These are phyloP conservation scores for Ia io DNA, from an alignment of 2,113 vertebrate genomes.

Conservation along the genomic window DNA sequence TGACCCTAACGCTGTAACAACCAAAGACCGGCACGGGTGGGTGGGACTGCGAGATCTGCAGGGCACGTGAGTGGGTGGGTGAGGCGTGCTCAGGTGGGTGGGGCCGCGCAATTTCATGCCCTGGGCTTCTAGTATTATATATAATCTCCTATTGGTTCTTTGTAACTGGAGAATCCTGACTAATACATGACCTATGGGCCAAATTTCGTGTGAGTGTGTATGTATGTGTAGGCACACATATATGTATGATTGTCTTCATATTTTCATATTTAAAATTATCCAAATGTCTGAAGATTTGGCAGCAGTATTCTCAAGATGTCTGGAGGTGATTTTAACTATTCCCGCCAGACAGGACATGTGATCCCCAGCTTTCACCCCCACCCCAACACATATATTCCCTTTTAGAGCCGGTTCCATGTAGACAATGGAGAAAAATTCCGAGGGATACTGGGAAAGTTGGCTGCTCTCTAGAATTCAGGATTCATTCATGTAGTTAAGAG, in stretches of 20 bases:
- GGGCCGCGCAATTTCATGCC: rapidly evolving
- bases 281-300: background rate
- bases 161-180: background rate
- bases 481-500: background rate
- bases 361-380: background rate
- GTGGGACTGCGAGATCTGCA: too few species aligned
- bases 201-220: background rate
- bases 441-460: background rate
- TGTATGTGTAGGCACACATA: background rate
- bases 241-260: background rate
- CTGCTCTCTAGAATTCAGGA: background rate
- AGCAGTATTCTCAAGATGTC: background rate
- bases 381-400: background rate
- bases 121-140: too few species aligned
- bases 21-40: too few species aligned
- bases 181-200: background rate
- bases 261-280: background rate
- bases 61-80: too few species aligned
- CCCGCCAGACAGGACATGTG: background rate
- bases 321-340: background rate
- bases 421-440: background rate
- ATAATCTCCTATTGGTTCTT: background rate
- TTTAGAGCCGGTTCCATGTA: background rate
- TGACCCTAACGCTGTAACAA: too few species aligned
- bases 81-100: too few species aligned